Conservation (phyloP, 1,140 invertebrate genomes). For the Zaprionus tsacasi region DNA sequence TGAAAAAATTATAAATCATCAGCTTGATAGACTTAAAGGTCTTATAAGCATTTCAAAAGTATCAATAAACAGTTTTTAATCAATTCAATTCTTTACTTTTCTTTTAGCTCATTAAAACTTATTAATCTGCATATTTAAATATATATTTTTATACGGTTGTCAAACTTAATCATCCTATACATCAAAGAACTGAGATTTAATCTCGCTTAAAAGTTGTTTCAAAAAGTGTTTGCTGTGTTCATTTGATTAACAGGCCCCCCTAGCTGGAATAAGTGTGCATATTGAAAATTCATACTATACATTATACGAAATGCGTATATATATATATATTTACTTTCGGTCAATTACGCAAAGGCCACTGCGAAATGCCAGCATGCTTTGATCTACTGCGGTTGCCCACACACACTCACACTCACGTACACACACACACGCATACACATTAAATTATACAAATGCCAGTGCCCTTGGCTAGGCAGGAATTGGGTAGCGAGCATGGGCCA, state of each 20-base stretch:
- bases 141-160: too few species aligned
- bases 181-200: neutral
- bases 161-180: too few species aligned
- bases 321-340: slow-evolving; percentile 8
- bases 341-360: slow-evolving; percentile 15
- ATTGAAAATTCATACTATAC: neutral
- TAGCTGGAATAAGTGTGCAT: neutral
- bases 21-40: too few species aligned
- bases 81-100: neutral
- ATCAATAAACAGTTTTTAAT: too few species aligned
- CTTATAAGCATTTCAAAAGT: too few species aligned
- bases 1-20: too few species aligned
- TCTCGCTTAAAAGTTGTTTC: neutral
- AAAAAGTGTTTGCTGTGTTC: neutral
- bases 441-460: slow-evolving; percentile 43
- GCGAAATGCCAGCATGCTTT: slow-evolving; percentile 24
- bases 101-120: neutral
- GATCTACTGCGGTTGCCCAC: slow-evolving; percentile 27
- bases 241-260: neutral
- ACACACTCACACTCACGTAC: slow-evolving; percentile 3
- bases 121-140: too few species aligned
- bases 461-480: slow-evolving; percentile 36
- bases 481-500: slow-evolving; percentile 9
- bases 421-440: slow-evolving; percentile 4
- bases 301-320: neutral